phyloP scores from a whole-genome alignment of 2,113 vertebrate genomes.

The Plecotus auritus region DNA sequence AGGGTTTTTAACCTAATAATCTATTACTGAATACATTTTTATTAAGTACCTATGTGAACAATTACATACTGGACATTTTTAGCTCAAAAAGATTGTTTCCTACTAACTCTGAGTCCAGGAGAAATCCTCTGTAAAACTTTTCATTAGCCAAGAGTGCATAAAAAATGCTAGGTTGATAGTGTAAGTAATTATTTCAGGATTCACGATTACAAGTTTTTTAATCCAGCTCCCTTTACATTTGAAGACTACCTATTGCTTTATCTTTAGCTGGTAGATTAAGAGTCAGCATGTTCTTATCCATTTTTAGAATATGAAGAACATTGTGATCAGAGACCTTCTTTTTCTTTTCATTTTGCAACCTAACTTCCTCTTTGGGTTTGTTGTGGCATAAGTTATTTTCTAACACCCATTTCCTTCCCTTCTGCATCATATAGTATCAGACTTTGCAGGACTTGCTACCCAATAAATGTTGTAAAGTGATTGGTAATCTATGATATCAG shows the following conservation, averaged over 20 bases:
- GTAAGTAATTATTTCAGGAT: neutral
- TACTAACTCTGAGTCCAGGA: neutral
- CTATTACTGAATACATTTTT: neutral
- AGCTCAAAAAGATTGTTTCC: neutral
- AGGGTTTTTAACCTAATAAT: neutral
- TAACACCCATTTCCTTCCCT: neutral
- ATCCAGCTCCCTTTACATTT: neutral
- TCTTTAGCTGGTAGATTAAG: neutral
- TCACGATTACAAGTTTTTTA: neutral
- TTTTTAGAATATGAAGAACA: constrained; percentile 64
- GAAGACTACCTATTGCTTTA: neutral
- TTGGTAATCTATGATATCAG: neutral
- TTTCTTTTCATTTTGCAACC: neutral
- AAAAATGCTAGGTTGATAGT: neutral
- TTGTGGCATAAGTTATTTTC: neutral
- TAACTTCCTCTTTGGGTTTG: constrained; percentile 48
- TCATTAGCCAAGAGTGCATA: neutral
- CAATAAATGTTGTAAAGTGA: neutral
- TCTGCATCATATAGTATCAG: neutral
- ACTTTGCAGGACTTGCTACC: neutral
- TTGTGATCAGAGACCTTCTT: neutral
- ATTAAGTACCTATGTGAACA: neutral
- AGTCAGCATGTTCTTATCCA: constrained; percentile 59
- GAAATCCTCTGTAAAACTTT: neutral
- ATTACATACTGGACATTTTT: neutral